Evolutionary conservation across 2,888 invertebrate genomes (phyloP).

Genomic region (Nemurella pictetii): DNA sequence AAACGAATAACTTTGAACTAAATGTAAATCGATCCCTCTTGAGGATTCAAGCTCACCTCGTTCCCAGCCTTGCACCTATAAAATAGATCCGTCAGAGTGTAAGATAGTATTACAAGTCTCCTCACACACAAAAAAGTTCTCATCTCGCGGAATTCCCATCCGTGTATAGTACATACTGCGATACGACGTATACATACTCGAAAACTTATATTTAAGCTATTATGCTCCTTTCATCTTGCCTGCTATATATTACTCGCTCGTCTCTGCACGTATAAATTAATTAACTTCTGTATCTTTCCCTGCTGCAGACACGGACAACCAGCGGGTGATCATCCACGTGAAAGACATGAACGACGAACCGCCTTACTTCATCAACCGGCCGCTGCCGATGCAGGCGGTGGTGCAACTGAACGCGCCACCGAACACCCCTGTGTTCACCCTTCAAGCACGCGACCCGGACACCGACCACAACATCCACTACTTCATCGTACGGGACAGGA

Average conservation of each 20-base stretch:
- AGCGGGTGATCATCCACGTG: conserved; percentile 91
- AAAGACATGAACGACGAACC: conserved; percentile 97
- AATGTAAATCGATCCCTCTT: not conserved
- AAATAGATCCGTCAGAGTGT: not conserved
- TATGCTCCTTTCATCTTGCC: not conserved
- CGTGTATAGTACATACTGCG: not conserved
- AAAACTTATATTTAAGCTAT: not conserved
- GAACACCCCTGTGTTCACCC: conserved; percentile 95
- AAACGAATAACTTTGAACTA: not conserved
- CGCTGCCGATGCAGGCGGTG: conserved; percentile 95
- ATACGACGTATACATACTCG: not conserved
- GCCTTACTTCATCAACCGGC: conserved; percentile 95
- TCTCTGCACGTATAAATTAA: not conserved
- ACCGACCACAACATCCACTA: conserved; percentile 96
- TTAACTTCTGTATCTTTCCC: conserved; percentile 27
- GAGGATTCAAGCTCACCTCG: not conserved
- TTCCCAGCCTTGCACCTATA: conserved; percentile 4
- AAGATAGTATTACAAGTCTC: not conserved
- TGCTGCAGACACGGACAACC: conserved; percentile 87
- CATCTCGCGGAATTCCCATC: not conserved
- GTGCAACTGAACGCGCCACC: conserved; percentile 94
- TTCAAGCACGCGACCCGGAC: conserved; percentile 95
- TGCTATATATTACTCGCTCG: not conserved
- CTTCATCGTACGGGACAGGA: conserved; percentile 91
- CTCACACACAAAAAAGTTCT: not conserved